Base-by-base conservation (phyloP, 2,888 invertebrate genomes). In the Margaritifera margaritifera region DNA sequence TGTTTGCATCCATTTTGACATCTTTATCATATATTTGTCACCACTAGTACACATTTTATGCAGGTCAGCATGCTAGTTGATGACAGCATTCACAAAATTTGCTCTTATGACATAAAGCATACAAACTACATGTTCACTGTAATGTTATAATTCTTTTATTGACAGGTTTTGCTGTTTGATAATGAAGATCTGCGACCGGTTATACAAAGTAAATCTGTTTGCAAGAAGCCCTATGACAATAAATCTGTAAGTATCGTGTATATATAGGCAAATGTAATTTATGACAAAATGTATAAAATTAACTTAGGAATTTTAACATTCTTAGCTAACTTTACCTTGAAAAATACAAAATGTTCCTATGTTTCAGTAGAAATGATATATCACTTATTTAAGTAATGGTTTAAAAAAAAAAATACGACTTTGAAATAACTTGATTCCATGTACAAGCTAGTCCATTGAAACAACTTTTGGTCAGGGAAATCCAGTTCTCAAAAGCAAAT, bases 141-240 rank as follows among this genome's bases (percentile, higher is more conserved):
- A 62, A 24, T 58, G 11, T 8, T 57, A 11, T 42, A 31, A 31
- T 53, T 59, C 60, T 67, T 71, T 66, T 60, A 77, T 51, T 75
- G 75, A 3, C 69, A 89, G 88, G 89, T 89, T 8, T 77, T 90
- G 65, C 69, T 77, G 58, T 84, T 86, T 77, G 87, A 89, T 65
- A 86, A 85, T 52, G 87, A 90, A 68, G 89, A 90, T 66, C 80
- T 90, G 69, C 85, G 74, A 72, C 71, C 77, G 31, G 78, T 76
- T 24, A 80, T 84, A 53, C 66, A 80, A 60, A 79, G 80, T 66
- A 87, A 87, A 11, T 90, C 90, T 6, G 89, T 90, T 8, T 88
- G 87, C 68, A 91, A 91, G 82, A 90, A 90, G 72, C 86, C 88
- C 22, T 83, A 78, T 68, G 81, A 82, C 42, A 85, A 85, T 69